Evolutionary conservation across 2,888 invertebrate species (phyloP), one percentile per base, ranked within the genome.

Genomic region (Pachycephus smyrnensis): DNA sequence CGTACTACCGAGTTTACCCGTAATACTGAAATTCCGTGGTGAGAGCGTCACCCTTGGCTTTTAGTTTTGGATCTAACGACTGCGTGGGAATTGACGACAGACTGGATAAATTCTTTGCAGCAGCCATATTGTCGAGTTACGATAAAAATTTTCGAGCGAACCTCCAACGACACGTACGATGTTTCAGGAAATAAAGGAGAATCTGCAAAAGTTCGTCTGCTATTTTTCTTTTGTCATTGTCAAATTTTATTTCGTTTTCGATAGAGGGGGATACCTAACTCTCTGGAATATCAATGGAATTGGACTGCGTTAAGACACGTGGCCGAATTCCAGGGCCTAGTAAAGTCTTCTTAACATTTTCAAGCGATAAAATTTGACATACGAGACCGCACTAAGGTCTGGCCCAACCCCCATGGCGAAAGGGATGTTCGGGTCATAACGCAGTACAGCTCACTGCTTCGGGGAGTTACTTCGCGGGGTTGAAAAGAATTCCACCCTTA

Each of bases 1-100:
- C 40, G 40, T 15, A 15, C 40, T 40, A 15, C 6, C 15, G 15
- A 69, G 15, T 69, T 69, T 75, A 86, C 86, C 84, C 83, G 86
- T 93, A 93, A 88, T 93, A 93, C 73, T 93, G 86, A 81, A 93
- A 93, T 87, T 93, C 93, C 3, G 92, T 92, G 78, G 92, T 92
- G 4, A 93, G 85, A 3, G 92, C 89, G 82, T 93, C 92, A 68
- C 87, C 84, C 32, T 79, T 78, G 0, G 81, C 76, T 78, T 82
- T 83, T n/a, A 78, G 73, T 76, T 78, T 77, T 31, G 75, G 77
- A 75, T 77, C 79, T 23, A 76, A 69, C 69, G 37, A 35, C 3
- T 55, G 73, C 30, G 73, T 71, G 37, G 76, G 73, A 68, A 77
- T 73, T n/a, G 77, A 74, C 31, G 77, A 73, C 68, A 69, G 33